These are phyloP conservation scores for Drosophila austrosaltans DNA, from an alignment of 2,888 invertebrate genomes.

Conservation along the genomic window DNA sequence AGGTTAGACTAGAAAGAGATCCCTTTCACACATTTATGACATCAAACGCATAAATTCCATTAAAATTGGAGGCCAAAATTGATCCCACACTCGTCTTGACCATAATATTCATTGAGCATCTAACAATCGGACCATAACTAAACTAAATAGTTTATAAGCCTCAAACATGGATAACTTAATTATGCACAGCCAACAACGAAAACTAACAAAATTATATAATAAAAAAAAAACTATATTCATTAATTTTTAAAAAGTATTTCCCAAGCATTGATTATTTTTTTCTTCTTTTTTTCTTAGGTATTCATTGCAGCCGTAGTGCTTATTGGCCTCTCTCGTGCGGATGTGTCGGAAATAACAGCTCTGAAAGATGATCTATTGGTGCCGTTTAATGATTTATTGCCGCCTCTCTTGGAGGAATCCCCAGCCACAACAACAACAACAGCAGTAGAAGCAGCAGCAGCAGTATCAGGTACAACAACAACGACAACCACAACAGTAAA, in stretches of 20 bases:
- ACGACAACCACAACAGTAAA: conserved; percentile 28
- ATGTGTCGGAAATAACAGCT: conserved; percentile 68
- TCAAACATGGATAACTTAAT: conserved; percentile 45
- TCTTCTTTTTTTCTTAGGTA: conserved; percentile 62
- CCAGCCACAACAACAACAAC: conserved; percentile 25
- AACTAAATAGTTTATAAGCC: conserved; percentile 9
- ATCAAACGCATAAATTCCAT: conserved; percentile 8
- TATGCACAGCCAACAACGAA: conserved; percentile 29
- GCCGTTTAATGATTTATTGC: conserved; percentile 81
- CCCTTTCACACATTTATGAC: conserved; percentile 40
- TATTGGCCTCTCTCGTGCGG: conserved; percentile 60
- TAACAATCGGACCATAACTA: conserved; percentile 42
- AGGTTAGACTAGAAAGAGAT: conserved; percentile 45
- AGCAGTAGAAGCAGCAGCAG: conserved; percentile 23
- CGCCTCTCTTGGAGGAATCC: conserved; percentile 65
- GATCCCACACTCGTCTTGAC: conserved; percentile 39
- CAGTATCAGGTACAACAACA: conserved; percentile 5
- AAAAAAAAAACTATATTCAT: neutral
- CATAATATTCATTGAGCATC: neutral
- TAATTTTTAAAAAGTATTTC: conserved; percentile 1
- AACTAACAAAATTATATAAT: neutral
- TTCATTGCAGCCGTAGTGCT: conserved; percentile 72
- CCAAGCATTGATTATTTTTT: neutral
- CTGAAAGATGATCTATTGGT: conserved; percentile 59
- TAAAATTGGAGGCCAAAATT: conserved; percentile 22